These are phyloP conservation scores for Idaea aversata DNA, from an alignment of 2,888 invertebrate species.

Conservation along the genomic window DNA sequence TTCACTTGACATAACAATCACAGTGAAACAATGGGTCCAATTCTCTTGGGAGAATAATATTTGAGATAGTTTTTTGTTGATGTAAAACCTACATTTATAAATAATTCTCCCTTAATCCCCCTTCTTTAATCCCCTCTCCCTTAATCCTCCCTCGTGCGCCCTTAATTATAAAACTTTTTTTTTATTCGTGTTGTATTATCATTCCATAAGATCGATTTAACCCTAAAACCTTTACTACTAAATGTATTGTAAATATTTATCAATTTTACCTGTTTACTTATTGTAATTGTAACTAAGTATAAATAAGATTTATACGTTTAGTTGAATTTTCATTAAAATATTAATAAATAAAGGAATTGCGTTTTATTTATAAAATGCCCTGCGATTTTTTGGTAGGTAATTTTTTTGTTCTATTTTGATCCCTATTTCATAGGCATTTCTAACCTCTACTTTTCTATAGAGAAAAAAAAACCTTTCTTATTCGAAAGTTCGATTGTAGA, in stretches of 20 bases:
- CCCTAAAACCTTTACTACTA: conserved; percentile 37
- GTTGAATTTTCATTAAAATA: conserved; percentile 80
- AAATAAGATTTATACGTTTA: conserved; percentile 81
- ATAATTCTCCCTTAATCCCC: not conserved
- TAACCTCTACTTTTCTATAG: no score
- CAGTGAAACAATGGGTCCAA: not conserved
- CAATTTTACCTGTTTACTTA: conserved; percentile 66
- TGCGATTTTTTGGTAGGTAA: no score
- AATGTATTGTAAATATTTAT: conserved; percentile 68
- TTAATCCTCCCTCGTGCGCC: no score
- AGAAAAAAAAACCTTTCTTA: no score
- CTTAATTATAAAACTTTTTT: no score
- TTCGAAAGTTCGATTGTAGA: no score
- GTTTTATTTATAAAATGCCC: conserved; percentile 34
- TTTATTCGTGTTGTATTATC: conserved; percentile 15
- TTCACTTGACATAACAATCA: not conserved
- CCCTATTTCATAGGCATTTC: no score
- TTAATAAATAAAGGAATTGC: conserved; percentile 36
- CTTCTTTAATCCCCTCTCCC: no score
- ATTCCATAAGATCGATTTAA: not conserved
- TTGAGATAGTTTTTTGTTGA: not conserved
- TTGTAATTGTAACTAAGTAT: conserved; percentile 61
- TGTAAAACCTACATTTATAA: not conserved
- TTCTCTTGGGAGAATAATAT: not conserved
- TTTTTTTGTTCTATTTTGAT: no score